Evolutionary conservation across 2,888 invertebrate species (phyloP), one percentile per base, ranked within the genome.

Genomic region (Priocnemis perturbator): DNA sequence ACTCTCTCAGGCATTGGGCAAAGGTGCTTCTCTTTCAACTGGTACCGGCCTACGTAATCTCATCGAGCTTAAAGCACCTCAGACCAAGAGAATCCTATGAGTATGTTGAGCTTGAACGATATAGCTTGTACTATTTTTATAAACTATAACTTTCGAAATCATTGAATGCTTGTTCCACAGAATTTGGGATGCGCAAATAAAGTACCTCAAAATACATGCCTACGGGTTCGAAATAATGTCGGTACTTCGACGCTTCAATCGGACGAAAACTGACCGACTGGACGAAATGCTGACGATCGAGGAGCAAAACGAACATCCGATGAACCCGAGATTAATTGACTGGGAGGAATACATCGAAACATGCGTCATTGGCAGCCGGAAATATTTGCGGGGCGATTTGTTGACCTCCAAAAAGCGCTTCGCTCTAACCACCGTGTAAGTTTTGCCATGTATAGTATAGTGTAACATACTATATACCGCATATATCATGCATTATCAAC

Each of bases 291-390:
- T 90, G 65, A 76, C 79, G 45, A 79, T 72, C 0, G 82, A 79
- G 52, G 89, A 87, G 73, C 78, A 77, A 73, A 78, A 87, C 77
- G 75, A 81, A 44, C 91, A 90, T 83, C 89, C 90, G 71, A 91
- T 91, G 81, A 90, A 91, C 74, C 85, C 91, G 1, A 84, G 86
- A 17, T 83, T 88, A 66, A 85, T 92, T 48, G 82, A 91, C 71
- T 92, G 92, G 92, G 83, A 87, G 15, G 79, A 83, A 2, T 92
- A 91, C 79, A 86, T 91, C 72, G 90, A 90, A 77, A 88, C 88
- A 65, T 92, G 91, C 78, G 89, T 91, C 30, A 83, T 91, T 74
- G 92, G 92, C 20, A 87, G 90, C 66, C 89, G 91, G 53, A 86
- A 86, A 62, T 91, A 89, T 81, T 7, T n/a, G n/a, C n/a, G n/a